Conservation (phyloP, 1,140 invertebrate species). For the Drosophila insularis region DNA sequence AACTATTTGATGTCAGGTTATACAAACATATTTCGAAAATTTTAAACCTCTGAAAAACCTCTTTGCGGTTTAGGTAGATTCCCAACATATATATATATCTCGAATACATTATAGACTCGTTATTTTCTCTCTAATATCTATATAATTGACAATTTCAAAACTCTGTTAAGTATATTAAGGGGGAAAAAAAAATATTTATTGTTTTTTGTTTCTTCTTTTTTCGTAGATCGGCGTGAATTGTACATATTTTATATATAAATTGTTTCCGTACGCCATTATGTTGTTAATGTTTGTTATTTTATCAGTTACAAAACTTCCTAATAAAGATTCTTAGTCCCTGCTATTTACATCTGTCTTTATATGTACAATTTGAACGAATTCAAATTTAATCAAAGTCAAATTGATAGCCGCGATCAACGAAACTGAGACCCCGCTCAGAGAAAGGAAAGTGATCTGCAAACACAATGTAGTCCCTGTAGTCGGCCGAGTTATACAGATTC, state of each 20-base stretch:
- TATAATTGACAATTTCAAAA: no score
- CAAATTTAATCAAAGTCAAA: conserved; percentile 64
- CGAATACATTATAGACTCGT: no score
- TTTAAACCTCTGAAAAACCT: no score
- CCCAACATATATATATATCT: no score
- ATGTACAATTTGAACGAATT: conserved; percentile 11
- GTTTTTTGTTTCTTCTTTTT: conserved; percentile 12
- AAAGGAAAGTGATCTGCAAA: conserved; percentile 67
- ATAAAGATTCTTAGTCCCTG: conserved; percentile 1
- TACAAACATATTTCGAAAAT: no score
- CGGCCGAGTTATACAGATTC: conserved; percentile 54
- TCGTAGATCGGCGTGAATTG: background rate
- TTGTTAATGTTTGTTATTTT: background rate
- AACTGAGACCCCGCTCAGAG: conserved; percentile 70
- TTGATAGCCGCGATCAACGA: conserved; percentile 75
- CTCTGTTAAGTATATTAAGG: no score
- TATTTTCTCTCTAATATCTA: no score
- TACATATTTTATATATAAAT: background rate
- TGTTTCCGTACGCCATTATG: background rate
- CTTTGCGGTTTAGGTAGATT: no score
- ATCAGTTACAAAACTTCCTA: background rate
- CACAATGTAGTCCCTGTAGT: conserved; percentile 55
- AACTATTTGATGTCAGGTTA: no score
- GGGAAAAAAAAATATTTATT: conserved; percentile 22
- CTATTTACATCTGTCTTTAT: conserved; percentile 29